These are phyloP conservation scores for Thelaira solivaga DNA, from an alignment of 2,888 invertebrate species.

Conservation along the genomic window DNA sequence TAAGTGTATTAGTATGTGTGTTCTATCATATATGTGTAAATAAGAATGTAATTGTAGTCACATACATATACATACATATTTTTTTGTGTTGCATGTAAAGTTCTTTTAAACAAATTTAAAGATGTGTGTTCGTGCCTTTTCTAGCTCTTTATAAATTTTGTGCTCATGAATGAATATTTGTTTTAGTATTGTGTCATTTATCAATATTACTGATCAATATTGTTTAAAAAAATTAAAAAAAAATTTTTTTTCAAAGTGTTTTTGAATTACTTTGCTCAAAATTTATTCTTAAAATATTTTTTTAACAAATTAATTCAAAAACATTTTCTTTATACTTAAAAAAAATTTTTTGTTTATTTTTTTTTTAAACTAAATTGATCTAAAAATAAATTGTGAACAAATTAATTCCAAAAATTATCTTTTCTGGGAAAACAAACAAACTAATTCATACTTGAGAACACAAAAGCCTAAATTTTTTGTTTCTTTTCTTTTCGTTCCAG, in stretches of 20 bases:
- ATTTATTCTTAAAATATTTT: neutral
- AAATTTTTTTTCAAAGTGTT: neutral
- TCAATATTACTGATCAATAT: conserved; percentile 42
- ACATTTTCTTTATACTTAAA: neutral
- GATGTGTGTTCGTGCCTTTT: conserved; percentile 32
- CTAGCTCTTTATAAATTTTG: too few relatives aligned
- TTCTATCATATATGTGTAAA: too few relatives aligned
- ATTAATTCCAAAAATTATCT: too few relatives aligned
- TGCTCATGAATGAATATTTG: neutral
- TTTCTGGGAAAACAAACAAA: neutral
- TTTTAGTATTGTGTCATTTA: conserved; percentile 1
- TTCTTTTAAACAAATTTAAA: conserved; percentile 30
- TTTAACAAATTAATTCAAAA: conserved; percentile 34
- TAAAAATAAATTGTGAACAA: too few relatives aligned
- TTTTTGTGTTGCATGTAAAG: conserved; percentile 1
- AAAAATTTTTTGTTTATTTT: too few relatives aligned
- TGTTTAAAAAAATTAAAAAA: conserved; percentile 26
- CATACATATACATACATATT: neutral
- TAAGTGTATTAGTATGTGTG: neutral
- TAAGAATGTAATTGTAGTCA: neutral
- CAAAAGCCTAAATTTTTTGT: neutral
- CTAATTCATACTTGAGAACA: neutral
- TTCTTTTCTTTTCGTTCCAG: neutral
- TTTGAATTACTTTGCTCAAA: too few relatives aligned
- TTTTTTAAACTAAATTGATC: too few relatives aligned